phyloP scores from a whole-genome alignment of 2,888 invertebrate genomes.

The Caenorhabditis parvicauda region DNA sequence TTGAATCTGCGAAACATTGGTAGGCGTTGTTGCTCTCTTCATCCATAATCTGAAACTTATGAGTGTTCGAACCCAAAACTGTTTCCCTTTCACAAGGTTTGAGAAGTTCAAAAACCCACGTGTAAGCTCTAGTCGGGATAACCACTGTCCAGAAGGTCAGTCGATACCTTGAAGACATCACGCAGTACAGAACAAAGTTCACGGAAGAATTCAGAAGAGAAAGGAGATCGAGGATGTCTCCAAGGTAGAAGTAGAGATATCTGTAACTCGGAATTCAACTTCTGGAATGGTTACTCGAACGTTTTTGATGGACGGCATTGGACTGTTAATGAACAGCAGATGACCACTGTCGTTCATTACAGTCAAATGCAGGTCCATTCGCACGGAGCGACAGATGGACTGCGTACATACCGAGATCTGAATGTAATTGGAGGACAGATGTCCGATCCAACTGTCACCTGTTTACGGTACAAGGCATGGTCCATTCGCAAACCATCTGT shows the following conservation, averaged over 20 bases:
- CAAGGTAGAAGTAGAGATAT: slow-evolving; percentile 64
- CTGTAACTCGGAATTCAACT: slow-evolving; percentile 7
- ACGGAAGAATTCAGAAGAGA: slow-evolving; percentile 75
- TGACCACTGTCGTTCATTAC: too few relatives aligned
- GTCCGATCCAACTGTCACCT: too few relatives aligned
- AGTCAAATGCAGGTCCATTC: too few relatives aligned
- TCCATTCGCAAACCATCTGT: too few relatives aligned
- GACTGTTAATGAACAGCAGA: too few relatives aligned
- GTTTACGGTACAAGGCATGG: too few relatives aligned
- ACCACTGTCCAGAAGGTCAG: slow-evolving; percentile 55
- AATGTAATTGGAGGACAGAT: too few relatives aligned
- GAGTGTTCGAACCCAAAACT: too few relatives aligned
- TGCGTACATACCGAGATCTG: too few relatives aligned
- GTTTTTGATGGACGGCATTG: too few relatives aligned
- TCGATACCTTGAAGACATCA: slow-evolving; percentile 68
- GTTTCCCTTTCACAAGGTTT: background rate
- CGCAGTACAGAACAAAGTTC: slow-evolving; percentile 78
- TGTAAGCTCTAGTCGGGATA: slow-evolving; percentile 37
- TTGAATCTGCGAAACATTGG: slow-evolving; percentile 29
- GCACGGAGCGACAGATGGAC: too few relatives aligned
- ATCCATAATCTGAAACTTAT: slow-evolving; percentile 22
- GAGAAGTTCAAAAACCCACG: slow-evolving; percentile 9
- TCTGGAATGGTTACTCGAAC: too few relatives aligned
- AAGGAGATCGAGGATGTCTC: slow-evolving; percentile 75
- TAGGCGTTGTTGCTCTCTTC: slow-evolving; percentile 26